Percentiles rank a stretch among this genome's conserved stretches.
Conservation (phyloP, 2,113 vertebrate species). For the Uria aalge region DNA sequence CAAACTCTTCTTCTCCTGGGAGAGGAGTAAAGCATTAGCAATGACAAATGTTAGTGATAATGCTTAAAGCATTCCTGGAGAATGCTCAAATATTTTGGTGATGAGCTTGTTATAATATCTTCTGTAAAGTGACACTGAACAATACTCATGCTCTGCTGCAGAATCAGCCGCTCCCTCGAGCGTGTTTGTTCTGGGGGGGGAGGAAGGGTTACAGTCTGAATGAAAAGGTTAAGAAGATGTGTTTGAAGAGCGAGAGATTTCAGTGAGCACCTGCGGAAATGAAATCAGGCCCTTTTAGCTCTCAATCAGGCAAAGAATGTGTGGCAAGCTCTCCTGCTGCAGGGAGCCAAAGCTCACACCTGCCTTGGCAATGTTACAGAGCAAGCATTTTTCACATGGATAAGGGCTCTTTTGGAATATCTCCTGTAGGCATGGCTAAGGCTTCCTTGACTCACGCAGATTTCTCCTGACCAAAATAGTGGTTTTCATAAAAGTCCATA, state of each 20-base stretch:
- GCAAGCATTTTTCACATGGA: conserved; percentile 16
- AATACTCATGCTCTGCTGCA: conserved; percentile 44
- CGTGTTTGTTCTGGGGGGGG: background rate
- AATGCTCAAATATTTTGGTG: conserved; percentile 57
- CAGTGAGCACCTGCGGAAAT: conserved; percentile 63
- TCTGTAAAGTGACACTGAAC: conserved; percentile 52
- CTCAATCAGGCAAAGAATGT: conserved; percentile 54
- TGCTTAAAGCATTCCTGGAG: conserved; percentile 31
- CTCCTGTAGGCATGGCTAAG: background rate
- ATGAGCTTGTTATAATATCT: conserved; percentile 49
- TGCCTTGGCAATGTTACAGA: conserved; percentile 61
- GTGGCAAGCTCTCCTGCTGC: conserved; percentile 59
- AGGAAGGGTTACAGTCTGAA: conserved; percentile 32
- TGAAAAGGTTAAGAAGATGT: conserved; percentile 61
- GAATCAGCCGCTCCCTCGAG: background rate
- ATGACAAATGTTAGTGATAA: conserved; percentile 15
- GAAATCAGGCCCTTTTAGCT: conserved; percentile 60
- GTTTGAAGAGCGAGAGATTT: conserved; percentile 47
- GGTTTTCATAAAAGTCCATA: background rate
- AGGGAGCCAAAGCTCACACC: conserved; percentile 63
- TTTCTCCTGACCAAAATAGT: background rate
- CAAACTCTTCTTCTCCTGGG: background rate
- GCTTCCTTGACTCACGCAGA: background rate
- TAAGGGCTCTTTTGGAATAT: conserved; percentile 14
- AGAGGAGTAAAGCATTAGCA: background rate